A percentile compares a stretch with the other conserved stretches of the same genome.
Conservation (phyloP, 2,113 vertebrate species). For the mouse (Mus musculus) region DNA sequence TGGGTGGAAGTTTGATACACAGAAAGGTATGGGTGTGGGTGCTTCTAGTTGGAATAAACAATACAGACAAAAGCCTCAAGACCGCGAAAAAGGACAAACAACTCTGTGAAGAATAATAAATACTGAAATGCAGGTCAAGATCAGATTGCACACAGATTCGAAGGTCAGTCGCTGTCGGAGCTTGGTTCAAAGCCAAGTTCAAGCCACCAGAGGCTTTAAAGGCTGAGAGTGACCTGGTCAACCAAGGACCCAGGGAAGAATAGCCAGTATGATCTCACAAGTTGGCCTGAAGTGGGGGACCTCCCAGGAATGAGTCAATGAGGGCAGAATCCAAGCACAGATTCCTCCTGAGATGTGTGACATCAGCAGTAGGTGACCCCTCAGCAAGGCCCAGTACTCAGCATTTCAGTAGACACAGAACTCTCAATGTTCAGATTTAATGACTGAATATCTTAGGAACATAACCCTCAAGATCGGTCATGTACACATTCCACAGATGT, state of each 20-base stretch:
- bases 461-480: neutral
- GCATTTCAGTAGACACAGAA: neutral
- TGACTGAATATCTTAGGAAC: neutral
- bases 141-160: neutral
- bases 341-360: neutral
- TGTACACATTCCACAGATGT: neutral
- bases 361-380: neutral
- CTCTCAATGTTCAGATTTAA: neutral
- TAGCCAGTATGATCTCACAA: neutral
- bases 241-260: neutral
- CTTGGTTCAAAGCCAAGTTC: constrained; percentile 15
- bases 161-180: neutral
- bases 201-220: constrained; percentile 7
- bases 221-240: neutral
- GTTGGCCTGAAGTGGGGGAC: neutral
- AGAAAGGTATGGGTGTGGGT: neutral
- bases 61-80: neutral
- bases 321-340: neutral
- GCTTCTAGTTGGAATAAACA: neutral
- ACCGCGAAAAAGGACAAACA: neutral
- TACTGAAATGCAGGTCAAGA: neutral
- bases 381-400: neutral
- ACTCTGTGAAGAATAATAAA: neutral
- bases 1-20: neutral
- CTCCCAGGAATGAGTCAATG: neutral